Conservation (phyloP, 2,113 vertebrate genomes). For the Sula dactylatra region DNA sequence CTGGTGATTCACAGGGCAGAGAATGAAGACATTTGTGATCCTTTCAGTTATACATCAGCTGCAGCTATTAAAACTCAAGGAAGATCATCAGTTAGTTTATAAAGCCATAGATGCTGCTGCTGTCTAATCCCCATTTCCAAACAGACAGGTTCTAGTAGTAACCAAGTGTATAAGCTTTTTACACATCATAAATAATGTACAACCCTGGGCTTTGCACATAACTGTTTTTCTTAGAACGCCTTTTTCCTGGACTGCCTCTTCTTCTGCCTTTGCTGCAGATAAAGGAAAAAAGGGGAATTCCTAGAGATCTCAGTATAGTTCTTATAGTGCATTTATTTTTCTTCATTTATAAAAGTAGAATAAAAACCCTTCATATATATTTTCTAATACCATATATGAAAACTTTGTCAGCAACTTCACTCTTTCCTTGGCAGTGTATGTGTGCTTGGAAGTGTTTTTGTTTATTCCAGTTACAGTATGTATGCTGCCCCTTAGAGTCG, state of each 20-base stretch:
- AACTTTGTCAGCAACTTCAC: neutral
- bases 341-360: neutral
- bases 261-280: neutral
- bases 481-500: neutral
- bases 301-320: neutral
- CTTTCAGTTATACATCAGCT: neutral
- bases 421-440: neutral
- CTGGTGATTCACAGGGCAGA: neutral
- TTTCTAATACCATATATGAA: neutral
- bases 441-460: neutral
- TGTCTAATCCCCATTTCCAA: neutral
- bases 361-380: neutral
- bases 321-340: neutral
- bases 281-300: neutral
- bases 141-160: neutral
- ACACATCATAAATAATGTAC: neutral
- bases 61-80: neutral
- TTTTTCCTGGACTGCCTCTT: neutral
- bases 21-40: neutral
- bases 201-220: neutral
- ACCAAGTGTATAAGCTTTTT: neutral
- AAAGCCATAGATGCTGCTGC: neutral
- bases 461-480: neutral
- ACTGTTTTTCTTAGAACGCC: neutral
- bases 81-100: neutral